A percentile compares a stretch with the other conserved stretches of the same genome.
phyloP scores from a whole-genome alignment of 1,140 invertebrate genomes.

The Aricia agestis region DNA sequence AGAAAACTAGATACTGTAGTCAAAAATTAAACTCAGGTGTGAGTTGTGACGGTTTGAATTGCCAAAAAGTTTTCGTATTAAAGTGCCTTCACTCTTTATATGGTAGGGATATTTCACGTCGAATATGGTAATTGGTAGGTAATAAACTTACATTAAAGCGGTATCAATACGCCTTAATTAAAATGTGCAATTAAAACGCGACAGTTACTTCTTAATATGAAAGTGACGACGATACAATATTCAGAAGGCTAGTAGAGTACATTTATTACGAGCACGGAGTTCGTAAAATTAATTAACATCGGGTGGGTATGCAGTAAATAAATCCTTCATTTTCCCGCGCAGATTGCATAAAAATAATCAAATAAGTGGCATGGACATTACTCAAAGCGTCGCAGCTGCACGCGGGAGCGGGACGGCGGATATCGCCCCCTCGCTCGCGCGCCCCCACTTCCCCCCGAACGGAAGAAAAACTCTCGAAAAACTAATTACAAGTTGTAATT shows the following conservation, averaged over 20 bases:
- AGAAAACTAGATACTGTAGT: no score
- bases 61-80: not conserved
- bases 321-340: conserved; percentile 69
- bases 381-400: conserved; percentile 61
- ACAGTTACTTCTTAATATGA: conserved; percentile 15
- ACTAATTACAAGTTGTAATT: conserved; percentile 79
- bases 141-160: not conserved
- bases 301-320: conserved; percentile 60
- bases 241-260: conserved; percentile 35
- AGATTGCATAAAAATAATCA: conserved; percentile 75
- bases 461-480: conserved; percentile 78
- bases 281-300: conserved; percentile 70
- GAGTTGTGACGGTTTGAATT: no score
- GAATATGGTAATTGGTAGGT: no score
- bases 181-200: not conserved
- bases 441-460: conserved; percentile 56
- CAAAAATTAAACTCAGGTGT: no score
- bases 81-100: not conserved
- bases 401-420: conserved; percentile 36
- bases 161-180: not conserved
- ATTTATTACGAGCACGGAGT: conserved; percentile 38
- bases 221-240: conserved; percentile 29
- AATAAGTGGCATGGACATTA: conserved; percentile 72
- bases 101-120: no score
- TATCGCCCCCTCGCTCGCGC: conserved; percentile 39